Base-by-base conservation (phyloP, 2,113 vertebrate genomes). In the Psittacara wagleri region DNA sequence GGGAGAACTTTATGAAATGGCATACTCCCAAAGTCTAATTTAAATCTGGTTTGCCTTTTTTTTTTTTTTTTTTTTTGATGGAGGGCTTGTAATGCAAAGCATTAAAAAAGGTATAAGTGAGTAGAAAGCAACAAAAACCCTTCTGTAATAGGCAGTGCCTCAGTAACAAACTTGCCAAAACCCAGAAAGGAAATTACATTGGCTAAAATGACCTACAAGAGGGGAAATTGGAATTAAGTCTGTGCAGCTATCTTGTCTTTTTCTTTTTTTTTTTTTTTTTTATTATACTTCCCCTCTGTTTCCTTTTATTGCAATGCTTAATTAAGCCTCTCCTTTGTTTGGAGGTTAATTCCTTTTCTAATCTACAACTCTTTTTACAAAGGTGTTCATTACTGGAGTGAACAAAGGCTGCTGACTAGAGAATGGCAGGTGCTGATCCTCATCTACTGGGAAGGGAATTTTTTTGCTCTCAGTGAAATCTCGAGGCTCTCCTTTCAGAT, bases 1-100 rank as follows among this genome's bases (percentile, higher is more conserved):
- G 97, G 95, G 97, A 96, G 92, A 95, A 91, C 82, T 94, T 96
- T 94, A 92, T 95, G 96, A 97, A 97, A 97, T 97, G 94, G 92
- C 96, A 85, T 88, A 86, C 73, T 96, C 86, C 92, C 91, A 95
- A 94, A 96, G 62, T 86, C 90, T 91, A 74, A 97, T 95, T 96
- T 88, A 95, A 97, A 97, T 93, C 83, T 90, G 55, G n/a, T 94
- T 97, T 92, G 63, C 66, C 41, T n/a, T 88, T 28, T 35, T 90
- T 73, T 95, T 54, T 46, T 33, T n/a, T 84, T 46, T 33, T n/a
- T 84, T 74, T 96, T 46, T 92, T 75, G 20, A 87, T 74, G 91
- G 39, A 96, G 57, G 14, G 46, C 88, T 97, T 11, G 13, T 95
- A 94, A 94, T 85, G 79, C 64, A 88, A 78, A 92, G 49, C 85